Base-by-base conservation (phyloP, 2,888 invertebrate genomes). In the Trissolcus japonicus region DNA sequence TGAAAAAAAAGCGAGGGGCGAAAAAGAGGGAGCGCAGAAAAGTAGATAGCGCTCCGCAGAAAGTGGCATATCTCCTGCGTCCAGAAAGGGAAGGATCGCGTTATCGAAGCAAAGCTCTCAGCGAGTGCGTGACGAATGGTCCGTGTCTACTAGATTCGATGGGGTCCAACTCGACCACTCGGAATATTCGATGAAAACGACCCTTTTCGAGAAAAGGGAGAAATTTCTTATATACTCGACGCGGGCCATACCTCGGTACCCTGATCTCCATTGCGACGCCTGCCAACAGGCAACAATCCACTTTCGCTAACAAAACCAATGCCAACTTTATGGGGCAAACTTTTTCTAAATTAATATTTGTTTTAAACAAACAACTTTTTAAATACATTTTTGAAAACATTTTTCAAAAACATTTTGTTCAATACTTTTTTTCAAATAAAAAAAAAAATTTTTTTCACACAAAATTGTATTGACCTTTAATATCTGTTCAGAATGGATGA, bases 51-150 rank as follows among this genome's bases (percentile, higher is more conserved):
- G 81, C 81, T 82, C 80, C 80, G 83, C 80, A 81, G 46, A 81
- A 80, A 82, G 80, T 76, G 74, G 81, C 84, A 81, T 81, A 82
- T 82, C 82, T 80, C 63, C 29, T 66, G 74, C 67, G 61, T 79
- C 56, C 67, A 76, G 78, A 68, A 71, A 78, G 74, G 78, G 78
- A 71, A 73, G 77, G 76, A 79, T 67, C 79, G 82, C 86, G 85
- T 88, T 88, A 88, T 88, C 88, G 85, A 85, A 82, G 82, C 82
- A 82, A 85, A 83, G 85, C 86, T 88, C 86, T 88, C 87, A 86
- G 84, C 88, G 83, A 86, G 84, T 85, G 85, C 86, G 87, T 89
- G 88, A 89, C 89, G 89, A 88, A 89, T 89, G 87, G 85, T 84
- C 82, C 84, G 84, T 85, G 85, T 84, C 87, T 83, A 81, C 86